These are phyloP conservation scores for Sesia bembeciformis DNA, from an alignment of 2,888 invertebrate species.

Conservation along the genomic window DNA sequence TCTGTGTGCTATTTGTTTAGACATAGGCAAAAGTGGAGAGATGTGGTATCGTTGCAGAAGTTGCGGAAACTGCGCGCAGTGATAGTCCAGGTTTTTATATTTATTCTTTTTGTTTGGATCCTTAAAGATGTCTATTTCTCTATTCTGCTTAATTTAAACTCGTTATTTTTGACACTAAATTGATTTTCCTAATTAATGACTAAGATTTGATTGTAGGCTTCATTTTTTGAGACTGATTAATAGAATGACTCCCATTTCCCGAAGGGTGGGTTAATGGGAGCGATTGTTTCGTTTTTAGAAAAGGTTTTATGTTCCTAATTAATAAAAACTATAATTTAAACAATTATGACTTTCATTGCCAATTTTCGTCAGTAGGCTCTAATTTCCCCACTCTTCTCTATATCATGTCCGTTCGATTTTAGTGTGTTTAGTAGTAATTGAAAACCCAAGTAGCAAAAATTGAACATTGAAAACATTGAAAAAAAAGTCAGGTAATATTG, in stretches of 20 bases:
- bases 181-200: not conserved
- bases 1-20: slow-evolving; percentile 14
- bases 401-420: too few species aligned
- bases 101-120: slow-evolving; percentile 5
- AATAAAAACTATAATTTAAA: too few species aligned
- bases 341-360: too few species aligned
- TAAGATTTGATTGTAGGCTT: not conserved
- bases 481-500: too few species aligned
- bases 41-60: slow-evolving; percentile 17
- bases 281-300: slow-evolving; percentile 7
- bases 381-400: too few species aligned
- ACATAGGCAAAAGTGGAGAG: slow-evolving; percentile 13
- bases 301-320: not conserved
- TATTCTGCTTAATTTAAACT: not conserved
- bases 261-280: too few species aligned
- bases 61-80: slow-evolving; percentile 15
- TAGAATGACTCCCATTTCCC: too few species aligned
- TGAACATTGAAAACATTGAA: too few species aligned
- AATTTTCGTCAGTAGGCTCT: too few species aligned
- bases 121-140: slow-evolving; percentile 2
- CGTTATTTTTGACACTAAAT: not conserved
- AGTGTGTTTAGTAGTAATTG: too few species aligned
- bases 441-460: too few species aligned
- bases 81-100: slow-evolving; percentile 10
- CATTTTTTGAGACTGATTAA: not conserved